Evolutionary conservation across 2,113 vertebrate genomes (phyloP).

Genomic region (Calonectris borealis): DNA sequence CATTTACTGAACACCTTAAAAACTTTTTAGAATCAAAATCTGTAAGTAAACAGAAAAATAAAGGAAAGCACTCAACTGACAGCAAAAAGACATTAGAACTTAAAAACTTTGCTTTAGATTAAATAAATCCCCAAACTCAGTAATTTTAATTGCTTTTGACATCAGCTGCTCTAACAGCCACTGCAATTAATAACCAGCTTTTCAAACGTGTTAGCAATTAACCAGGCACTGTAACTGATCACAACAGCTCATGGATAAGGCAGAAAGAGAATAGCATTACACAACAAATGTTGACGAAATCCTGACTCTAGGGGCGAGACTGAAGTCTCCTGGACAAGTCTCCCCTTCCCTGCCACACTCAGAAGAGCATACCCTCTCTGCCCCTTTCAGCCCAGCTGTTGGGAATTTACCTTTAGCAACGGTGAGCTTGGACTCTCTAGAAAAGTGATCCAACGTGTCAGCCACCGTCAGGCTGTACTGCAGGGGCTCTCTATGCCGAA

Average conservation of each 20-base stretch:
- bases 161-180: neutral
- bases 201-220: neutral
- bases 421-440: neutral
- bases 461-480: accelerated
- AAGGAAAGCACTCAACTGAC: neutral
- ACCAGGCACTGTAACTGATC: neutral
- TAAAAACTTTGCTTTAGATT: neutral
- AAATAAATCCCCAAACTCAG: neutral
- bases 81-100: neutral
- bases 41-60: neutral
- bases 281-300: neutral
- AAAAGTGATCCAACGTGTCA: accelerated
- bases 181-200: neutral
- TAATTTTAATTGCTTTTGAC: neutral
- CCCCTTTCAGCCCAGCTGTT: neutral
- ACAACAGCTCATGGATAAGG: neutral
- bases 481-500: neutral
- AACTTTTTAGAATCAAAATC: neutral
- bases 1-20: neutral
- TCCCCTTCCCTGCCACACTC: neutral
- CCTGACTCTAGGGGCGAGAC: neutral
- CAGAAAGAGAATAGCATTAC: neutral
- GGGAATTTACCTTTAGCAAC: neutral
- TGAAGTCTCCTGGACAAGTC: neutral
- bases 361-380: neutral